phyloP scores from a whole-genome alignment of 2,113 vertebrate genomes.

The Notothenia rossii region DNA sequence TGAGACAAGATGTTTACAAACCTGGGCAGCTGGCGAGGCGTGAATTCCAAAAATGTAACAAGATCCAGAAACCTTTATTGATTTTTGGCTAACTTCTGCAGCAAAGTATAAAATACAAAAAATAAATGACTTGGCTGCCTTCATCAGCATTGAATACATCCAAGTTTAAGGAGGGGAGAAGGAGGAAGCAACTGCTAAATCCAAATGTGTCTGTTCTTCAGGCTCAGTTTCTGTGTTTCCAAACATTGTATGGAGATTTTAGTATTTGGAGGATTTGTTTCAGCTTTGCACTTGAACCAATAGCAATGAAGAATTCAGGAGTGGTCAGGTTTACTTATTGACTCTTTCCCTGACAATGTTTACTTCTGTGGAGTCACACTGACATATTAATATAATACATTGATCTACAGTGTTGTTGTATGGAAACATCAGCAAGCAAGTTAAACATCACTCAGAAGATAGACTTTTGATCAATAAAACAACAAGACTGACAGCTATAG shows the following conservation, averaged over 20 bases:
- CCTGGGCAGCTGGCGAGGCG: slow-evolving; percentile 51
- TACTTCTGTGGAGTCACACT: background rate
- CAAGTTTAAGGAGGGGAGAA: slow-evolving; percentile 16
- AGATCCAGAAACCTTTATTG: slow-evolving; percentile 56
- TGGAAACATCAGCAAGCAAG: background rate
- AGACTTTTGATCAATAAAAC: background rate
- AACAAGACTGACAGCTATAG: background rate
- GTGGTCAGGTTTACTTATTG: background rate
- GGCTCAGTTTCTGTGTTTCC: background rate
- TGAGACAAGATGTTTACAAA: slow-evolving; percentile 54
- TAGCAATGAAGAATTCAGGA: background rate
- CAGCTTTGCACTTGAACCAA: background rate
- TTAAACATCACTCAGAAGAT: background rate
- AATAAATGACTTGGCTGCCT: slow-evolving; percentile 21
- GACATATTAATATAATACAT: background rate
- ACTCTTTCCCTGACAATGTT: background rate
- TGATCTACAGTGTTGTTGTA: background rate
- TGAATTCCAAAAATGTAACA: slow-evolving; percentile 40
- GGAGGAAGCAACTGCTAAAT: slow-evolving; percentile 15
- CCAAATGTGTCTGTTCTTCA: background rate
- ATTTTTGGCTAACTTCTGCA: slow-evolving; percentile 57
- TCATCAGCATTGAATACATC: slow-evolving; percentile 43
- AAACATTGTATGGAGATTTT: background rate
- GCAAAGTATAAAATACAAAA: slow-evolving; percentile 47
- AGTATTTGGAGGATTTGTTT: background rate